Evolutionary conservation across 2,888 invertebrate genomes (phyloP).

Genomic region (Pharmacophagus antenor): DNA sequence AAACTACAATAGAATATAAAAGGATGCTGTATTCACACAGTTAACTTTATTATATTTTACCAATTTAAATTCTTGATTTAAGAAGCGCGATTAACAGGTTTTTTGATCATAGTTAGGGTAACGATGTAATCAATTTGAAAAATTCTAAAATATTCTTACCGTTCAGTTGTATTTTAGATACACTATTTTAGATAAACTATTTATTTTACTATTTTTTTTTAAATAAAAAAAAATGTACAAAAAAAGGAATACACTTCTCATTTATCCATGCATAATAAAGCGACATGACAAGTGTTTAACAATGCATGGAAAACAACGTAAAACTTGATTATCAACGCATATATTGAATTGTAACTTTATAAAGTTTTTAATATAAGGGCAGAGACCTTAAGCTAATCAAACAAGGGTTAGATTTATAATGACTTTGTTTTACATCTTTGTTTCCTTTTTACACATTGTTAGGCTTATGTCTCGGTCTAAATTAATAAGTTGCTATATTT

Average conservation of each 20-base stretch:
- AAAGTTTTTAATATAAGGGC: background rate
- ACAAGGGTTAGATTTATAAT: too few species aligned
- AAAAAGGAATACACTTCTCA: too few species aligned
- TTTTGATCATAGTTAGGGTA: background rate
- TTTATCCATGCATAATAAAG: too few species aligned
- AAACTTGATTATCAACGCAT: conserved; percentile 53
- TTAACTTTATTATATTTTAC: conserved; percentile 53
- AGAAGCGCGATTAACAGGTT: conserved; percentile 1
- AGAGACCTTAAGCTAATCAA: too few species aligned
- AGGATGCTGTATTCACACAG: conserved; percentile 81
- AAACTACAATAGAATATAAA: conserved; percentile 71
- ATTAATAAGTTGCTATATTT: too few species aligned
- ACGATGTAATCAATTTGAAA: background rate
- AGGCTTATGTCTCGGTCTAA: too few species aligned
- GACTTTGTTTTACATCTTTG: too few species aligned
- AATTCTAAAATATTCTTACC: too few species aligned
- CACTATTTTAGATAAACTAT: too few species aligned
- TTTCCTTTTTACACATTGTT: too few species aligned
- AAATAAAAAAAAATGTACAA: background rate
- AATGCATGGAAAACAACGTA: conserved; percentile 60
- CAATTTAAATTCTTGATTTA: background rate
- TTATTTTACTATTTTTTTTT: too few species aligned
- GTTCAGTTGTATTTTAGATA: too few species aligned
- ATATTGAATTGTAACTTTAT: conserved; percentile 35
- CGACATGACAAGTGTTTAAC: conserved; percentile 63